Evolutionary conservation across 2,797 vertebrate genomes (phyloP), one percentile per base, ranked within the genome.

Genomic region (Buceros bicornis): DNA sequence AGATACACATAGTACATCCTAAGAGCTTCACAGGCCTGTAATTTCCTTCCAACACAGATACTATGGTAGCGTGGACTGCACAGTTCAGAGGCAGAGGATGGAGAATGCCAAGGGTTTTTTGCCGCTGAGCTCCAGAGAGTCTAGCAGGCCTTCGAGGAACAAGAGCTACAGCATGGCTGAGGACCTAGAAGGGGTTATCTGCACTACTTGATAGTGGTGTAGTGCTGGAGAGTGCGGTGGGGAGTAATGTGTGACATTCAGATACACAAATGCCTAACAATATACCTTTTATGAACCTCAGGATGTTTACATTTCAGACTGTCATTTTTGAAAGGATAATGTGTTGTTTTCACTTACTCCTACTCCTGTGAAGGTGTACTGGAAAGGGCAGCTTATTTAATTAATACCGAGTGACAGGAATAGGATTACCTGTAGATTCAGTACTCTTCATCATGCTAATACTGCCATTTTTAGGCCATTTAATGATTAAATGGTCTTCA

Each of bases 191-290:
- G 6, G 24, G 8, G 5, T 76, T 42, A 33, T 40, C 4, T 57
- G 12, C 16, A 28, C 0, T 0, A 19, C 37, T 33, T 53, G 7
- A 5, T 8, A 1, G 11, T 53, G 17, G 5, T 37, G 15, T 20
- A 21, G 13, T 35, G 56, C 50, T 54, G 54, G 16, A 74, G 48
- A 62, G 14, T 4, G 2, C 17, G 19, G 3, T 62, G 48, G 33
- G 20, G 24, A 43, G 15, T 24, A 51, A 12, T 6, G 2, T 56
- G 24, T 53, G 33, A 35, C 25, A 31, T 60, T 72, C 26, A 45
- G 33, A 18, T 70, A 24, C 0, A 2, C 20, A 53, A 22, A 47
- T 65, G 43, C 26, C 22, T 58, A 50, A 62, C 10, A 58, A 10
- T 28, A 72, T 12, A 60, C 12, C 2, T 40, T 57, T 66, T 79